Conservation (phyloP, 2,888 invertebrate species). For the Eilema griseolum region DNA sequence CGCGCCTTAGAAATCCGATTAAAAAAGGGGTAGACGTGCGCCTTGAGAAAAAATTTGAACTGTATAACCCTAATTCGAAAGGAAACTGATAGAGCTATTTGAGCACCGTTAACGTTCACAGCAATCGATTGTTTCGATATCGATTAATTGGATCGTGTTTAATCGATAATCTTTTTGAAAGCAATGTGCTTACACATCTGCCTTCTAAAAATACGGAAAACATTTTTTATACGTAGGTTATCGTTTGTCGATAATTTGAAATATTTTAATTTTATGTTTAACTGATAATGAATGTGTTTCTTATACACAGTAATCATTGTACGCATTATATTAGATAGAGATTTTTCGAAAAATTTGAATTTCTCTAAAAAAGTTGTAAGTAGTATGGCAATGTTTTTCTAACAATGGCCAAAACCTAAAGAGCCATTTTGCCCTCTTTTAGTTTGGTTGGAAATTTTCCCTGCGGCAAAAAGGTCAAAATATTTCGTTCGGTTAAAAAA, state of each 20-base stretch:
- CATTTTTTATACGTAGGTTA: constrained; percentile 36
- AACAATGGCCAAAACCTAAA: background rate
- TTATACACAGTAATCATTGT: background rate
- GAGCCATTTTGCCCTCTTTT: too few species aligned
- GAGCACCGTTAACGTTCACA: constrained; percentile 73
- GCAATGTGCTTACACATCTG: constrained; percentile 83
- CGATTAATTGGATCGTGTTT: constrained; percentile 86
- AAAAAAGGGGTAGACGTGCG: constrained; percentile 84
- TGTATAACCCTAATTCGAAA: constrained; percentile 81
- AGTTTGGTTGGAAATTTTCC: too few species aligned
- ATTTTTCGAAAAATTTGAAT: background rate
- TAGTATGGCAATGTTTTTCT: background rate
- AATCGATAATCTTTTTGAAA: constrained; percentile 82
- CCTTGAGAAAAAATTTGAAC: constrained; percentile 72
- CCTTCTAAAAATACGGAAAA: constrained; percentile 59
- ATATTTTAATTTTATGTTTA: constrained; percentile 15
- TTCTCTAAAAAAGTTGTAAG: background rate
- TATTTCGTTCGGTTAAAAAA: too few species aligned
- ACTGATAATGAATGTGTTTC: background rate
- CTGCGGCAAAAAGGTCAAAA: background rate
- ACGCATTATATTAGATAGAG: background rate
- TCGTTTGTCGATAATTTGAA: constrained; percentile 27
- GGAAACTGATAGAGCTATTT: constrained; percentile 85
- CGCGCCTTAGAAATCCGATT: constrained; percentile 83
- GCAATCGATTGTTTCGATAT: constrained; percentile 82